Percentiles rank a stretch among this genome's conserved stretches.
Conservation (phyloP, 2,888 invertebrate species). For the Meganola albula region DNA sequence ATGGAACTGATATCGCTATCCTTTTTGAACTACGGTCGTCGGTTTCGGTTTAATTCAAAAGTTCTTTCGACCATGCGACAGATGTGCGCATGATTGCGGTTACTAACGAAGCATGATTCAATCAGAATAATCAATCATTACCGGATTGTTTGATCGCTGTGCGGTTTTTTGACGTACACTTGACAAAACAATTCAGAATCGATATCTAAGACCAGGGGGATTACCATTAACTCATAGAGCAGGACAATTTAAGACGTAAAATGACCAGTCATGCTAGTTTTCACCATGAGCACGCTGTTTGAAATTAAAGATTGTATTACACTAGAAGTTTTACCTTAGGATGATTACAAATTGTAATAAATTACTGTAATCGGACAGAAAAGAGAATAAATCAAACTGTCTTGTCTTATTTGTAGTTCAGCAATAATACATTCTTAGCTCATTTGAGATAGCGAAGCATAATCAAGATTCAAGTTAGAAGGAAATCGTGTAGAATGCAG, state of each 20-base stretch:
- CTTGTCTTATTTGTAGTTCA: conserved; percentile 21
- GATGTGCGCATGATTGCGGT: conserved; percentile 72
- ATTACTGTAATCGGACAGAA: conserved; percentile 9
- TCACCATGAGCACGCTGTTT: no score
- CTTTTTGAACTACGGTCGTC: conserved; percentile 51
- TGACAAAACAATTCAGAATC: conserved; percentile 20
- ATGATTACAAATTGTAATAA: conserved; percentile 14
- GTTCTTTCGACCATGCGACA: conserved; percentile 70
- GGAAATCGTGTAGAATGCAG: conserved; percentile 59
- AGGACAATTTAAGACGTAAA: no score
- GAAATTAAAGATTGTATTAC: no score
- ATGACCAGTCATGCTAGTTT: no score
- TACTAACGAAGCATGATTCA: conserved; percentile 70
- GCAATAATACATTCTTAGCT: conserved; percentile 29
- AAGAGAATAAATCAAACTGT: conserved; percentile 14
- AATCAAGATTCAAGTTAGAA: conserved; percentile 51
- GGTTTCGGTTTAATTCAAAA: conserved; percentile 69
- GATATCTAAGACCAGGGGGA: no score
- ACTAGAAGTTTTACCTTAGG: no score
- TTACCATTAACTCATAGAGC: no score
- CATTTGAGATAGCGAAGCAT: conserved; percentile 39
- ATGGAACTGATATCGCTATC: conserved; percentile 33
- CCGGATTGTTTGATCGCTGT: conserved; percentile 66
- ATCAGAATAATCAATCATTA: conserved; percentile 74
- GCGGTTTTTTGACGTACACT: conserved; percentile 41